A percentile compares a stretch with the other conserved stretches of the same genome.
Conservation (phyloP, 1,140 invertebrate species). For the Glomeris maerens region DNA sequence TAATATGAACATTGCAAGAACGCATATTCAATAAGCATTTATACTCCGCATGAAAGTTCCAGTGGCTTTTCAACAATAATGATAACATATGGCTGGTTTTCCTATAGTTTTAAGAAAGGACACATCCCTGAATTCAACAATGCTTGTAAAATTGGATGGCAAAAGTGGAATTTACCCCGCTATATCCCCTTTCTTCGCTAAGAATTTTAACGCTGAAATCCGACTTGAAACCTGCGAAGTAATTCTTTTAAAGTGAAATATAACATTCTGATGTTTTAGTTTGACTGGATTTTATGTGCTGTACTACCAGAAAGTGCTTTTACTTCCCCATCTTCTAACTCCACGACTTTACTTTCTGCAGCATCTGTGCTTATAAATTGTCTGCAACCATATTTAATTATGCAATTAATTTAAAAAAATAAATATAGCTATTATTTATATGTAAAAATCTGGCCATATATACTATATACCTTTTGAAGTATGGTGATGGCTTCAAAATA, state of each 20-base stretch:
- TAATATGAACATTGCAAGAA: not conserved
- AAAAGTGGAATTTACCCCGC: not conserved
- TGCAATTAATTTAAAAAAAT: conserved; percentile 4
- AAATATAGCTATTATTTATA: not conserved
- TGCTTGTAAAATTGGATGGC: not conserved
- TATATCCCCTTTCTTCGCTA: not conserved
- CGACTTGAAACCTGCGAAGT: no score
- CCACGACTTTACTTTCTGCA: conserved; percentile 7
- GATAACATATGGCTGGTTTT: not conserved
- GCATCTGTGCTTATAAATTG: conserved; percentile 3
- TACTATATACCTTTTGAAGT: conserved; percentile 14
- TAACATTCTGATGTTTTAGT: no score
- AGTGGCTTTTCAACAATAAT: not conserved
- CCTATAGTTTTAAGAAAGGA: no score
- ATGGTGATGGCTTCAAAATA: conserved; percentile 15
- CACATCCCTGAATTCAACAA: not conserved
- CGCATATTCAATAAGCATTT: no score
- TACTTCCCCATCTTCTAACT: conserved; percentile 10
- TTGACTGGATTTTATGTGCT: not conserved
- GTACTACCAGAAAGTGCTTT: conserved; percentile 4
- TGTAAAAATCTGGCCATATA: conserved; percentile 3
- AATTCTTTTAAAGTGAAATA: no score
- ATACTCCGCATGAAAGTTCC: not conserved
- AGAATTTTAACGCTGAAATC: not conserved
- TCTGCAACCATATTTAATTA: conserved; percentile 11